Evolutionary conservation across 1,140 invertebrate genomes (phyloP), one percentile per base, ranked within the genome.

Genomic region (Leptoteleia sp.): DNA sequence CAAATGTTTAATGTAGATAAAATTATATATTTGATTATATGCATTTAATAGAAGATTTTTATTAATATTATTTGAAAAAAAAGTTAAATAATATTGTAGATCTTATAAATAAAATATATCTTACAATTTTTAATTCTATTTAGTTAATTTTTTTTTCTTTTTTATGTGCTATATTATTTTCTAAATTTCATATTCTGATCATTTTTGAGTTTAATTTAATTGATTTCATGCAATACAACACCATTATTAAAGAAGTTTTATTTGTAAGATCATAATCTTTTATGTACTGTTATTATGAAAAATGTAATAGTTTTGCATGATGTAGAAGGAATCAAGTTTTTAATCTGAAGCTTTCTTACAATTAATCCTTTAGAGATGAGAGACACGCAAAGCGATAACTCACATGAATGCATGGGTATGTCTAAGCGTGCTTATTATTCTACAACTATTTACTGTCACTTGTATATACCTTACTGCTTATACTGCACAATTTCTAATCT

Each of bases 381-480:
- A 79, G 76, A 79, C 76, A 79, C 52, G 70, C 76, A 79, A 79
- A 79, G 76, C 70, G 76, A 79, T 79, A 75, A 79, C 70, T 75
- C 76, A 79, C 76, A 73, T 61, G 70, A 79, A 75, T 79, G 76
- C 76, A 79, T 79, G 76, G 76, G 76, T 79, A 79, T 79, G 76
- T 79, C 50, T 72, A 62, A 73, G 68, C 68, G 68, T 71, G 76
- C 68, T 79, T 73, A 50, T 75, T 68, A 76, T 71, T 76, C 35
- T 62, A 54, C 11, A 57, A 73, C 5, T 70, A 15, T 68, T 15
- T 40, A 42, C 9, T 75, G 31, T 72, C 19, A 52, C 22, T 27
- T 73, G 42, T 48, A 64, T 33, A 59, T 48, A 52, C 27, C 67
- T 15, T 50, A 71, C 25, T 38, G 45, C 62, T 65, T 75, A 3